phyloP scores from a whole-genome alignment of 1,140 invertebrate genomes.

The Zeugodacus cucurbitae region DNA sequence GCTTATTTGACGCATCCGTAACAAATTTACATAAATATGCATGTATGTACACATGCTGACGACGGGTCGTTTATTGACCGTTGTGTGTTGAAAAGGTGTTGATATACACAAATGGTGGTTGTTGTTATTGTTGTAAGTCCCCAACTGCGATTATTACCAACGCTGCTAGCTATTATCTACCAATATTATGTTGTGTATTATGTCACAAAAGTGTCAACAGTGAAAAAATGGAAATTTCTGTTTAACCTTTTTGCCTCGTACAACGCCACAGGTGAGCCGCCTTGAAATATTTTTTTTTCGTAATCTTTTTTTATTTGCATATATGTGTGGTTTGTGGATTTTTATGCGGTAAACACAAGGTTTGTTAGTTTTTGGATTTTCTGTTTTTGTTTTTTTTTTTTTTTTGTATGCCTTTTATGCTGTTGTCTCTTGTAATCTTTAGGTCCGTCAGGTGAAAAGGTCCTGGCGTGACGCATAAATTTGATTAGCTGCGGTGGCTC shows the following conservation, averaged over 20 bases:
- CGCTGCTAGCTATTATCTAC: not conserved
- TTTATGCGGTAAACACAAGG: not conserved
- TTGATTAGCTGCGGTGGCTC: not conserved
- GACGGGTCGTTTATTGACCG: not conserved
- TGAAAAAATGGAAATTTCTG: not conserved
- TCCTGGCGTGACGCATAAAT: not conserved
- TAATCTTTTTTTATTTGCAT: not conserved
- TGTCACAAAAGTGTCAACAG: not conserved
- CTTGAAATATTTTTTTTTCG: not conserved
- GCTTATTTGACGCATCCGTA: not conserved
- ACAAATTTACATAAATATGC: not conserved
- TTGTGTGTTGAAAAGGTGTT: conserved; percentile 27
- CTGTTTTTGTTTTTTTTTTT: too few relatives aligned
- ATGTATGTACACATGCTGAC: not conserved
- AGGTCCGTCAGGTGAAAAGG: not conserved
- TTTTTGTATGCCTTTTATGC: not conserved
- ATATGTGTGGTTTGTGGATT: not conserved
- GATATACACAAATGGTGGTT: not conserved
- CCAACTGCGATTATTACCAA: not conserved
- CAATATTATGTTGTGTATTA: not conserved
- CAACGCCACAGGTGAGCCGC: not conserved
- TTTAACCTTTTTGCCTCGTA: not conserved
- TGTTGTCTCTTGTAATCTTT: not conserved
- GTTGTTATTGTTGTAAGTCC: not conserved
- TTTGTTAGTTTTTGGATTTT: not conserved